Evolutionary conservation across 2,113 vertebrate species (phyloP).

Genomic region (Solenodon paradoxus): DNA sequence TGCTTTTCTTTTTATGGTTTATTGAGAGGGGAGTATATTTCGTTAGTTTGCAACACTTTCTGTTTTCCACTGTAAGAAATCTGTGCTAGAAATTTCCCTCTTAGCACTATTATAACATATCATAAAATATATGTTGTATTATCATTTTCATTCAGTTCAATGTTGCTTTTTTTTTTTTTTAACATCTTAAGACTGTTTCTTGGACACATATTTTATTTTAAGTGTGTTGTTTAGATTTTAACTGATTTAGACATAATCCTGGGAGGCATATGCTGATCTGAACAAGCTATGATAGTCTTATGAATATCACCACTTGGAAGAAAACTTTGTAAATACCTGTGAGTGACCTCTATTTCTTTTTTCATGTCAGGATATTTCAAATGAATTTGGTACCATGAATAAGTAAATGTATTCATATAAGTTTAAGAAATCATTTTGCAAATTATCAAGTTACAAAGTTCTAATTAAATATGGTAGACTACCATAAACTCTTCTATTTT

Average conservation of each 20-base stretch:
- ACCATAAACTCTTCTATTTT: not conserved
- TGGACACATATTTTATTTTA: not conserved
- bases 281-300: not conserved
- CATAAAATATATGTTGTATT: not conserved
- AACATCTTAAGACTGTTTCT: not conserved
- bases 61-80: not conserved
- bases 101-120: not conserved
- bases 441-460: not conserved
- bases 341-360: not conserved
- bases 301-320: not conserved
- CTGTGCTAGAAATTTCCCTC: not conserved
- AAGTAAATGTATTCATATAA: not conserved
- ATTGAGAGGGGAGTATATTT: not conserved
- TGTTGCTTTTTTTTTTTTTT: too few relatives aligned
- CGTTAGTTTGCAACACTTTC: not conserved
- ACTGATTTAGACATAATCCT: not conserved
- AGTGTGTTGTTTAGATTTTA: not conserved
- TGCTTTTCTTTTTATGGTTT: not conserved
- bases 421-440: not conserved
- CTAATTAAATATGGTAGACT: not conserved
- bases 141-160: not conserved
- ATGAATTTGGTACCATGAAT: not conserved
- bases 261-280: not conserved
- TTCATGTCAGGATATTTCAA: not conserved
- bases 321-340: constrained; percentile 19